Base-by-base conservation (phyloP, 1,140 invertebrate genomes). In the Meteorus sp. region DNA sequence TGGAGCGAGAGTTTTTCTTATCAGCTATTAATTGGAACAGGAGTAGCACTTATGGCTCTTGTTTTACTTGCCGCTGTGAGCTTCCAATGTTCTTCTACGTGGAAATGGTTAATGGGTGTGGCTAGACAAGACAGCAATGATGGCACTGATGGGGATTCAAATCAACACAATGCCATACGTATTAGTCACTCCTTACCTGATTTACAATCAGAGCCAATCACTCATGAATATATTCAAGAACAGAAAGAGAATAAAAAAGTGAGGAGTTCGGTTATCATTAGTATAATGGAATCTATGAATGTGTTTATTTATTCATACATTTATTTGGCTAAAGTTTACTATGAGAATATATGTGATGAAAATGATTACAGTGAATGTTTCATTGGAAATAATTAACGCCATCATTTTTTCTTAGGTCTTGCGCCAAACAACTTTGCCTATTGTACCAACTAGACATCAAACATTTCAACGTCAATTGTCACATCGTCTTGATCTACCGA, bases 381-480 rank as follows among this genome's bases (percentile, higher is more conserved):
- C n/a, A n/a, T n/a, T n/a, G n/a, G n/a, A 13, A 54, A 54, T 13
- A 43, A 23, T 31, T n/a, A 23, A 9, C 19, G 1, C 47, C n/a
- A 20, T 50, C 25, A 37, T 11, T 48, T 5, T 68, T 2, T 8
- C 17, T 15, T 31, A 90, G 86, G 87, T 89, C 8, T 72, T 89
- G 3, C 83, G 89, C 1, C 90, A 93, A 76, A 90, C 89, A 8
- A 92, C 90, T 2, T 74, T 93, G 4, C 90, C 90, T 5, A 89
- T 89, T 13, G 89, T 92, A 0, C 89, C 90, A 2, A 88, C 86
- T 54, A 81, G 90, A 37, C 90, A 91, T 72, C 88, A 90, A 70
- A 87, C 85, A 47, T 92, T 92, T 67, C 88, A 91, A 70, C 80
- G 90, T 5, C 89, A 91, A 70, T 80, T 91, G 27, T 90, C 89